Conservation (phyloP, 2,113 vertebrate species). For the Zosterops hypoxanthus region DNA sequence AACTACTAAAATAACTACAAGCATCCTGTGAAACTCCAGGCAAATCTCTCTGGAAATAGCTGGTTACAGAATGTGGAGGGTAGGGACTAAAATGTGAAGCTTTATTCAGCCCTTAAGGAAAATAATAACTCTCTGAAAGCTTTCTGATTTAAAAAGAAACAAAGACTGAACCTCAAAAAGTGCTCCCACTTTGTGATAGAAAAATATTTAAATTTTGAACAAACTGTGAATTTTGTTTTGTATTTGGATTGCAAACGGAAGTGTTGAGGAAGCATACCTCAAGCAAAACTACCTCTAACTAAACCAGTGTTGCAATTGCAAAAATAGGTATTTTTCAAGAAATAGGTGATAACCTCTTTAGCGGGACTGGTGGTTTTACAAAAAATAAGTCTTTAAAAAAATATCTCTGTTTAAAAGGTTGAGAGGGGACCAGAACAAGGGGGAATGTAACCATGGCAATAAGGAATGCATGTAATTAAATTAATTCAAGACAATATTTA, state of each 20-base stretch:
- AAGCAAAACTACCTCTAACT: neutral
- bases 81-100: neutral
- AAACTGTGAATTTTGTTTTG: neutral
- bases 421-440: neutral
- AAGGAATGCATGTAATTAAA: neutral
- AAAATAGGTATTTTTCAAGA: neutral
- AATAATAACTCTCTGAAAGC: neutral
- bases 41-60: conserved; percentile 20
- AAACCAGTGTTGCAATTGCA: neutral
- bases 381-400: neutral
- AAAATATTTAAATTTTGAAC: neutral
- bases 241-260: neutral
- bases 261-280: neutral
- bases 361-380: neutral
- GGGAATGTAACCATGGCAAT: neutral
- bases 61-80: neutral
- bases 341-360: neutral
- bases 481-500: neutral
- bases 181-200: neutral
- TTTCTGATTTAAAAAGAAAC: neutral
- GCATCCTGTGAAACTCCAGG: conserved; percentile 33
- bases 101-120: neutral
- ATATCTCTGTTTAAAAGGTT: neutral
- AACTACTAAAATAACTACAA: conserved; percentile 35
- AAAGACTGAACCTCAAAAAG: neutral